These are phyloP conservation scores for Trachymyrmex septentrionalis DNA, from an alignment of 1,140 invertebrate species.

Conservation along the genomic window DNA sequence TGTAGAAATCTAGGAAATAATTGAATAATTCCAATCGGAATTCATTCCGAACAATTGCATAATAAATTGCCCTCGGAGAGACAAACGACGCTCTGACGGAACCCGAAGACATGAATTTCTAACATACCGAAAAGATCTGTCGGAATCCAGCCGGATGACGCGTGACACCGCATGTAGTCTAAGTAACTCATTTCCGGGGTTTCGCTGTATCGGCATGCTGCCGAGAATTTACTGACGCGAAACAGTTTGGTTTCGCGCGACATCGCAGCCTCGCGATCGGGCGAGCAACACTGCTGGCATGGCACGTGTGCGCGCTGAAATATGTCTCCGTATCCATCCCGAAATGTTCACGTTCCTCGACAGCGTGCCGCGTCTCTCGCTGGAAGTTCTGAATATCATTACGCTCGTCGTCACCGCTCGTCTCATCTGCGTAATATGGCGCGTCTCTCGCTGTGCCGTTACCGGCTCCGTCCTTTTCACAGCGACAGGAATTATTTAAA, in stretches of 20 bases:
- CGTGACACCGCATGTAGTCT: slow-evolving; percentile 23
- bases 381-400: slow-evolving; percentile 60
- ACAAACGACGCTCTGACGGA: background rate
- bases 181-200: slow-evolving; percentile 61
- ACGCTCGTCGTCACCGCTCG: slow-evolving; percentile 22
- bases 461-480: background rate
- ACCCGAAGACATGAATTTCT: background rate
- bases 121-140: background rate
- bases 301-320: slow-evolving; percentile 16
- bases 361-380: slow-evolving; percentile 7
- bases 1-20: too few species aligned
- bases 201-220: slow-evolving; percentile 57
- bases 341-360: slow-evolving; percentile 50
- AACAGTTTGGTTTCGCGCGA: slow-evolving; percentile 64
- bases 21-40: too few species aligned
- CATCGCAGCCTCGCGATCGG: slow-evolving; percentile 5
- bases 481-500: slow-evolving; percentile 52
- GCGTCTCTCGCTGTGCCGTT: background rate
- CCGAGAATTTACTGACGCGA: slow-evolving; percentile 59
- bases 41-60: too few species aligned
- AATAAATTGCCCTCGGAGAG: too few species aligned
- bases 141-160: slow-evolving; percentile 44
- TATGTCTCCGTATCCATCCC: slow-evolving; percentile 58
- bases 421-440: background rate
- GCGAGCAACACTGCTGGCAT: background rate